These are phyloP conservation scores for Drosophila sordidapex DNA, from an alignment of 2,888 invertebrate species.

Conservation along the genomic window DNA sequence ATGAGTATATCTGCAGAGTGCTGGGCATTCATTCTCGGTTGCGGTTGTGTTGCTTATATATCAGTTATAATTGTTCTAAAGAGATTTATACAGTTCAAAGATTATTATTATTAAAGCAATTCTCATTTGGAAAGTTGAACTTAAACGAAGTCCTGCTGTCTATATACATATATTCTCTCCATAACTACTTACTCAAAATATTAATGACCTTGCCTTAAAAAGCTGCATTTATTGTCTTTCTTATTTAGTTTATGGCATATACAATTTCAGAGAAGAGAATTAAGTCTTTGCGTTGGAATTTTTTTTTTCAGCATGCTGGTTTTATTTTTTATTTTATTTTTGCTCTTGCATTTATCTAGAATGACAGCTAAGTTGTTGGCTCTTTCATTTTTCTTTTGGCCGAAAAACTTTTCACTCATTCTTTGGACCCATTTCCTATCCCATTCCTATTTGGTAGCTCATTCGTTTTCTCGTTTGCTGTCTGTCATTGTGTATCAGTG, in stretches of 20 bases:
- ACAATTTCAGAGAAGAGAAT: conserved; percentile 5
- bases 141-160: neutral
- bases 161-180: neutral
- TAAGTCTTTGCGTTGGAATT: neutral
- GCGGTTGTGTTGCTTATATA: neutral
- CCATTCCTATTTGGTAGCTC: conserved; percentile 13
- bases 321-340: conserved; percentile 28
- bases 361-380: conserved; percentile 79
- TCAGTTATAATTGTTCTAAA: neutral
- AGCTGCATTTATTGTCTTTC: neutral
- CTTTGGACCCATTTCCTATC: conserved; percentile 15
- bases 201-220: neutral
- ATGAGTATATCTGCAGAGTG: neutral
- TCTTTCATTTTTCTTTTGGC: conserved; percentile 78
- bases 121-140: neutral
- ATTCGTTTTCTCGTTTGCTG: conserved; percentile 62
- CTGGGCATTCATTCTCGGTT: neutral
- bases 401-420: conserved; percentile 70
- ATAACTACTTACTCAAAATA: neutral
- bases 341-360: conserved; percentile 76
- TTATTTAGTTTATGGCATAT: neutral
- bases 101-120: neutral
- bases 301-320: neutral
- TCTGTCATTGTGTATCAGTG: conserved; percentile 75
- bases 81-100: neutral